Conservation (phyloP, 2,888 invertebrate genomes). For the Trissolcus japonicus region DNA sequence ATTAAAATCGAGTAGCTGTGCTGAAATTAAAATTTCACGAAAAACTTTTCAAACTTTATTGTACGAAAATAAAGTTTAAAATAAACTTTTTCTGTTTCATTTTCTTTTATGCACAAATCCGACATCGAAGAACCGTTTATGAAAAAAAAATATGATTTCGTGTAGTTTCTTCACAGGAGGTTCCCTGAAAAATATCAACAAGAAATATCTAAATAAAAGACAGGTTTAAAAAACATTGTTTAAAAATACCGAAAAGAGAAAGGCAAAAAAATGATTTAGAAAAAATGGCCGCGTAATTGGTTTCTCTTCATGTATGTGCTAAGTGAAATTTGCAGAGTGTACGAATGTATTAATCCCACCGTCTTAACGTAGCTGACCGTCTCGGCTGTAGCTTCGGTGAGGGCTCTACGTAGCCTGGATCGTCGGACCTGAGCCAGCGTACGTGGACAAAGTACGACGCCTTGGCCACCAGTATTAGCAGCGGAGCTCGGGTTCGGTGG, state of each 20-base stretch:
- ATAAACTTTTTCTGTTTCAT: too few species aligned
- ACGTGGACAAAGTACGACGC: slow-evolving; percentile 92
- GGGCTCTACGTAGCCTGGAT: slow-evolving; percentile 89
- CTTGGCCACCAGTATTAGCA: slow-evolving; percentile 79
- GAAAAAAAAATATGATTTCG: too few species aligned
- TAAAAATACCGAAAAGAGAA: not conserved
- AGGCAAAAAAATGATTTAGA: not conserved
- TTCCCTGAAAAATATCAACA: too few species aligned
- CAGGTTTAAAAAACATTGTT: too few species aligned
- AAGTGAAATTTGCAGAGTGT: slow-evolving; percentile 54
- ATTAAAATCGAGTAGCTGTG: too few species aligned
- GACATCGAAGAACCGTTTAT: too few species aligned
- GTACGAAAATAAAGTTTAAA: too few species aligned
- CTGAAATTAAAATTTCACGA: too few species aligned
- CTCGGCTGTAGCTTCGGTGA: slow-evolving; percentile 92
- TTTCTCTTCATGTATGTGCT: slow-evolving; percentile 54
- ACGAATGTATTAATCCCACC: slow-evolving; percentile 79
- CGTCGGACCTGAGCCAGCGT: slow-evolving; percentile 92
- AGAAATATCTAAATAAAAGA: too few species aligned
- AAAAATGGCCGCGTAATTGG: not conserved
- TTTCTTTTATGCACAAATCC: too few species aligned
- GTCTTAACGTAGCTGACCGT: slow-evolving; percentile 92
- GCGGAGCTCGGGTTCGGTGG: slow-evolving; percentile 62
- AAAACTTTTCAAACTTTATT: too few species aligned
- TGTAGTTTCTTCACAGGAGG: too few species aligned